These are phyloP conservation scores for Pycnomerus fuliginosus DNA, from an alignment of 2,888 invertebrate genomes.

Conservation along the genomic window DNA sequence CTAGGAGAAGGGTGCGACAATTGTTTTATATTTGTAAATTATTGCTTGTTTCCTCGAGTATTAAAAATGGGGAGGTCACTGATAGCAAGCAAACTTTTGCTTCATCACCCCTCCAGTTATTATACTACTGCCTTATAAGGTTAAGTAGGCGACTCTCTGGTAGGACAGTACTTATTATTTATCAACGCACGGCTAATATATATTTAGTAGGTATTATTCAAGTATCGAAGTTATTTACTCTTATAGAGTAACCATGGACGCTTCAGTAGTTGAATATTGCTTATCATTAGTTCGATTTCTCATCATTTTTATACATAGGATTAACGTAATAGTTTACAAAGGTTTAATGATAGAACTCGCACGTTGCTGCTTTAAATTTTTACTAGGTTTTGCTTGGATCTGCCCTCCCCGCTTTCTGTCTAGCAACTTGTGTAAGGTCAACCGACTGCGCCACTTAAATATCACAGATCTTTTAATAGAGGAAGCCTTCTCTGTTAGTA, in stretches of 20 bases:
- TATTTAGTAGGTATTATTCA: conserved; percentile 12
- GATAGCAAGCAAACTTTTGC: too few species aligned
- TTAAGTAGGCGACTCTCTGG: too few species aligned
- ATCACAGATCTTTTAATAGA: too few species aligned
- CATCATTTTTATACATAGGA: conserved; percentile 24
- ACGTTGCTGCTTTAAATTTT: conserved; percentile 36
- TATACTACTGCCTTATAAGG: conserved; percentile 33
- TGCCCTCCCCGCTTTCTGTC: too few species aligned
- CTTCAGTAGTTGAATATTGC: conserved; percentile 16
- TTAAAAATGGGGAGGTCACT: too few species aligned
- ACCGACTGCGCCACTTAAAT: too few species aligned
- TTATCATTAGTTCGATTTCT: conserved; percentile 10
- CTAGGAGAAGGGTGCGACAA: conserved; percentile 23
- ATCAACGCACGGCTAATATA: conserved; percentile 18
- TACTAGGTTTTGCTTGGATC: too few species aligned
- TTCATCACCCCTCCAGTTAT: too few species aligned
- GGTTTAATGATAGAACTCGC: conserved; percentile 32
- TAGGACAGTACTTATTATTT: conserved; percentile 23
- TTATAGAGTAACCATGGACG: conserved; percentile 29
- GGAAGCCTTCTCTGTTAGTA: too few species aligned
- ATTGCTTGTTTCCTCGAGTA: conserved; percentile 25
- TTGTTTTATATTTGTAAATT: conserved; percentile 36
- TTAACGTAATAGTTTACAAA: conserved; percentile 36
- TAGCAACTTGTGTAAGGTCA: too few species aligned
- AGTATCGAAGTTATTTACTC: conserved; percentile 28